phyloP scores from a whole-genome alignment of 2,888 invertebrate genomes.

The Psococerastis gibbosa region DNA sequence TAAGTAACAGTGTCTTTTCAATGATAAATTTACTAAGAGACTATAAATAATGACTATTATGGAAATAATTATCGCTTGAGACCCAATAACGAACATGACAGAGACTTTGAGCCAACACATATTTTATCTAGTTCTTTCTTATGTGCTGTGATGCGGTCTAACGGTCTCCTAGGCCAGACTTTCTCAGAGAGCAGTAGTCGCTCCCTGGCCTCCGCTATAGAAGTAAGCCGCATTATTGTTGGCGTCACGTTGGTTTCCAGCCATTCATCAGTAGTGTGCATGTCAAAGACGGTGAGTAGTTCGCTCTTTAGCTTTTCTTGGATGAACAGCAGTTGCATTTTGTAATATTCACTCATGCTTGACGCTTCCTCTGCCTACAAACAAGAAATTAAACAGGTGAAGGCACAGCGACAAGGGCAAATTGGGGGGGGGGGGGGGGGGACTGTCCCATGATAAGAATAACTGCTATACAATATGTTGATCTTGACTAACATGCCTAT shows the following conservation, averaged over 20 bases:
- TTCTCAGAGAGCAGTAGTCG: slow-evolving; percentile 28
- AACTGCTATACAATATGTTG: too few species aligned
- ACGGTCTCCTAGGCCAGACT: slow-evolving; percentile 34
- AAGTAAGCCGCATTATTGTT: slow-evolving; percentile 24
- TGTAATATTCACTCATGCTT: slow-evolving; percentile 25
- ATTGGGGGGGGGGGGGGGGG: too few species aligned
- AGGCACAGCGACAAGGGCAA: too few species aligned
- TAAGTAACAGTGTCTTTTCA: too few species aligned
- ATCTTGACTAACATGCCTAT: too few species aligned
- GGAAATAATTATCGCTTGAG: too few species aligned
- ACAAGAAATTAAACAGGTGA: neutral
- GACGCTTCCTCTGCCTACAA: slow-evolving; percentile 27
- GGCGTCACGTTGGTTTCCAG: slow-evolving; percentile 26
- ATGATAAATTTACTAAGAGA: too few species aligned
- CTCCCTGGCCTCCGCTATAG: slow-evolving; percentile 26
- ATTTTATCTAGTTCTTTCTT: neutral
- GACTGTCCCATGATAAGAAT: too few species aligned
- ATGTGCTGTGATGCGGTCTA: slow-evolving; percentile 15
- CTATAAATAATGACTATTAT: too few species aligned
- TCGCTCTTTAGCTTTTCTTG: slow-evolving; percentile 26
- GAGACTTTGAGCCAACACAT: neutral
- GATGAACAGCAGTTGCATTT: slow-evolving; percentile 26
- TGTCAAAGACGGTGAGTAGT: slow-evolving; percentile 27
- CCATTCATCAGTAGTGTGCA: slow-evolving; percentile 29
- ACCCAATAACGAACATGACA: neutral